Percentiles rank a stretch among this genome's conserved stretches.
phyloP scores from a whole-genome alignment of 2,113 vertebrate genomes.

The Pluvialis apricaria region DNA sequence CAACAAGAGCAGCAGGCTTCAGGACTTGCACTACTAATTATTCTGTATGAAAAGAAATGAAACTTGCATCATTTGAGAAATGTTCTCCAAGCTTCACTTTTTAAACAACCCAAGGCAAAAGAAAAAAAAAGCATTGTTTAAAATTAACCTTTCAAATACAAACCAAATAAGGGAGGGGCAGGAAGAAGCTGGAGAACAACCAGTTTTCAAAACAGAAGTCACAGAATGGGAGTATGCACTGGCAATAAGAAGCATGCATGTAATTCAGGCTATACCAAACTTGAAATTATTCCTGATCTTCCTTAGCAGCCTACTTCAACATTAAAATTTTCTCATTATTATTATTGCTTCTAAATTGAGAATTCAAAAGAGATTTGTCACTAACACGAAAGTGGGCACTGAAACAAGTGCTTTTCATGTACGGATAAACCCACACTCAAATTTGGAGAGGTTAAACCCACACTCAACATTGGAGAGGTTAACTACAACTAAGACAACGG shows the following conservation, averaged over 20 bases:
- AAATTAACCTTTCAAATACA: neutral
- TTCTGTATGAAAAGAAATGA: neutral
- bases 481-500: neutral
- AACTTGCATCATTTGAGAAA: neutral
- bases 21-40: neutral
- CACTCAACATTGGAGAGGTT: neutral
- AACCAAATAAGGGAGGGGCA: neutral
- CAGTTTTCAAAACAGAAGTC: neutral
- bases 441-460: neutral
- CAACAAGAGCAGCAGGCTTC: neutral
- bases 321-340: neutral
- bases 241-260: neutral
- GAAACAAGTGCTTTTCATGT: neutral
- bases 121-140: neutral
- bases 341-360: neutral
- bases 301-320: neutral
- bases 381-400: neutral
- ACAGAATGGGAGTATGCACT: neutral
- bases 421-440: neutral
- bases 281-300: neutral
- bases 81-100: neutral
- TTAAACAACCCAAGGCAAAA: neutral
- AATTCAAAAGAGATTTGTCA: neutral
- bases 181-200: neutral
- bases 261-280: neutral